Percentiles rank a stretch among this genome's conserved stretches.
Evolutionary conservation across 2,888 invertebrate species (phyloP).

Genomic region (Augochlorella aurata): DNA sequence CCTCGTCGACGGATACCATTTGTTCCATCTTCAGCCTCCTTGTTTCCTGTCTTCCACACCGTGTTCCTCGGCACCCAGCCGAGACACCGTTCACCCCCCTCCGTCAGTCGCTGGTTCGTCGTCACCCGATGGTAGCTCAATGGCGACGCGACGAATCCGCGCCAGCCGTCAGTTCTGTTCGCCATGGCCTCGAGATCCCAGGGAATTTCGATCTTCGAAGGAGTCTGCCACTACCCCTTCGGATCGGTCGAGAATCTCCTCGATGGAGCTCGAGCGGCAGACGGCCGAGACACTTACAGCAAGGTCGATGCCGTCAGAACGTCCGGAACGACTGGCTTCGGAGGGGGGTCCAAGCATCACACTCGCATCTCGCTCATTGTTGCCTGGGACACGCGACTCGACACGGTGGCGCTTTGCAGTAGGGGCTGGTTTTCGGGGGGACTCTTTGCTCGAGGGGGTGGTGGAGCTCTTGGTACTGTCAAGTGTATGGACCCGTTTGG

Average conservation of each 20-base stretch:
- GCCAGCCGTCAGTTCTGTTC: conserved; percentile 23
- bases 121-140: conserved; percentile 20
- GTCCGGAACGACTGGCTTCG: conserved; percentile 78
- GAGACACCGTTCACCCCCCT: conserved; percentile 58
- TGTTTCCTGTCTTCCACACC: background rate
- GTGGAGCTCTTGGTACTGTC: conserved; percentile 84
- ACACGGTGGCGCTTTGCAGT: conserved; percentile 82
- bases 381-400: conserved; percentile 89
- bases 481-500: conserved; percentile 83
- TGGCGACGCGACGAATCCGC: conserved; percentile 6
- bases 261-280: conserved; percentile 20
- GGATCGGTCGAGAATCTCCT: background rate
- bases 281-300: conserved; percentile 51
- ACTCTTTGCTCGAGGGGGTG: conserved; percentile 84
- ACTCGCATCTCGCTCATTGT: conserved; percentile 95
- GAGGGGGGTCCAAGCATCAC: conserved; percentile 85
- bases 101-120: conserved; percentile 55
- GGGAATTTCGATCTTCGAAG: background rate
- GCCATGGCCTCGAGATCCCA: background rate
- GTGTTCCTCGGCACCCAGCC: conserved; percentile 27
- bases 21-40: background rate
- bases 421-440: conserved; percentile 85
- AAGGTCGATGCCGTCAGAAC: conserved; percentile 79
- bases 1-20: background rate
- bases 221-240: too few relatives aligned